phyloP scores from a whole-genome alignment of 2,113 vertebrate genomes.

The Theristicus caerulescens region DNA sequence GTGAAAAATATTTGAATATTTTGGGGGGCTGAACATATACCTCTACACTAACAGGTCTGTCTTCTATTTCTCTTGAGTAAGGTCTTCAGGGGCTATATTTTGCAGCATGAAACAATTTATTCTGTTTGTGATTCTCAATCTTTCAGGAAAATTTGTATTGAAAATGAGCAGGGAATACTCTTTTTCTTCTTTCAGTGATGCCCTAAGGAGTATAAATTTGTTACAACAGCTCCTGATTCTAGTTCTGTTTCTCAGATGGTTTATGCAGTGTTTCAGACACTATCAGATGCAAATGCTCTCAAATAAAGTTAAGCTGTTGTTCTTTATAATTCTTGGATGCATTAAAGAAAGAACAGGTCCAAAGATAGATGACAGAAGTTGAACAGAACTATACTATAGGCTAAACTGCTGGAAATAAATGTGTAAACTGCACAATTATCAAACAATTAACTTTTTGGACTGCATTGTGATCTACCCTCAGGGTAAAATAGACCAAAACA shows the following conservation, averaged over 20 bases:
- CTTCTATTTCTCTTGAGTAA: neutral
- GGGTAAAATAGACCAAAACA: slow-evolving; percentile 57
- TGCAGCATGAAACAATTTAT: neutral
- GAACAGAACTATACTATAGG: neutral
- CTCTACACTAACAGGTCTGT: neutral
- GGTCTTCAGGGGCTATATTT: neutral
- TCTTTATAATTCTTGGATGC: neutral
- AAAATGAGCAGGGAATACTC: neutral
- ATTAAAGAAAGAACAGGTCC: neutral
- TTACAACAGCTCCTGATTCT: neutral
- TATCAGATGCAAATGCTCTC: neutral
- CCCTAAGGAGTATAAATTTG: neutral
- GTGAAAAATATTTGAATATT: neutral
- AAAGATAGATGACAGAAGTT: slow-evolving; percentile 4
- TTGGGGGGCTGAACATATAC: accelerated
- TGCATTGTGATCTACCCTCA: slow-evolving; percentile 18
- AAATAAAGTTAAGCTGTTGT: neutral
- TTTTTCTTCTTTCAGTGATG: neutral
- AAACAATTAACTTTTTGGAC: slow-evolving; percentile 61
- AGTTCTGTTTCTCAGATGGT: neutral
- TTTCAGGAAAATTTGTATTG: neutral
- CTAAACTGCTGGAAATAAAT: slow-evolving; percentile 51
- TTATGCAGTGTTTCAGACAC: neutral
- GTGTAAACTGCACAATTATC: slow-evolving; percentile 27
- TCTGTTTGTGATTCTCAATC: neutral